phyloP scores from a whole-genome alignment of 2,888 invertebrate genomes.

The Himalopsyche kuldschensis region DNA sequence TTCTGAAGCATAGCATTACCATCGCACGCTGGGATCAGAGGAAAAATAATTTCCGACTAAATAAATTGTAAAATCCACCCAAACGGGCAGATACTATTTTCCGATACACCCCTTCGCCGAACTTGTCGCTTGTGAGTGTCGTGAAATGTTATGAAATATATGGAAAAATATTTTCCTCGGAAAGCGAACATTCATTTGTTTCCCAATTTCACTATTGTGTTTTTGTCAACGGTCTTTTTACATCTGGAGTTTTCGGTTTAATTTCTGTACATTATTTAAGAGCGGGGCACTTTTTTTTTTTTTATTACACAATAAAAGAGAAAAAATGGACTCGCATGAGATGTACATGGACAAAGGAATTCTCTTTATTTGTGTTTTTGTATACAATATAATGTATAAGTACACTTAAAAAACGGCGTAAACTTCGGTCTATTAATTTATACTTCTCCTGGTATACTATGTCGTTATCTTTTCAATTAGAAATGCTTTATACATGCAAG shows the following conservation, averaged over 20 bases:
- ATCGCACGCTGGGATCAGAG: background rate
- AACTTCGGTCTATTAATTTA: background rate
- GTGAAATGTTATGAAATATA: background rate
- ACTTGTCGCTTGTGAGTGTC: background rate
- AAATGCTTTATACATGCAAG: too few relatives aligned
- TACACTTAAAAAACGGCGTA: background rate
- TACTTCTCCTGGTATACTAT: background rate
- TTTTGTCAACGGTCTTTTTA: slow-evolving; percentile 6
- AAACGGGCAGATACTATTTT: background rate
- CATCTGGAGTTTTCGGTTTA: slow-evolving; percentile 7
- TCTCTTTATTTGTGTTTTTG: background rate
- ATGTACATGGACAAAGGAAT: background rate
- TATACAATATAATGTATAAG: background rate
- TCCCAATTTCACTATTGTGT: background rate
- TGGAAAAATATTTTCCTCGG: background rate
- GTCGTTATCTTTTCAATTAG: too few relatives aligned
- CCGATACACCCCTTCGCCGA: background rate
- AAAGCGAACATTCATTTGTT: slow-evolving; percentile 22
- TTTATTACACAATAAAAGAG: background rate
- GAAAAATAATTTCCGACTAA: background rate
- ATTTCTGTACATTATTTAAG: slow-evolving; percentile 20
- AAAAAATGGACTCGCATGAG: background rate
- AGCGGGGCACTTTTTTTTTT: background rate
- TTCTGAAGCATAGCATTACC: background rate
- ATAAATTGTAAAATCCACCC: background rate